Percentiles rank a stretch among this genome's conserved stretches.
Evolutionary conservation across 2,888 invertebrate genomes (phyloP).

Genomic region (Eumerus sabulonum): DNA sequence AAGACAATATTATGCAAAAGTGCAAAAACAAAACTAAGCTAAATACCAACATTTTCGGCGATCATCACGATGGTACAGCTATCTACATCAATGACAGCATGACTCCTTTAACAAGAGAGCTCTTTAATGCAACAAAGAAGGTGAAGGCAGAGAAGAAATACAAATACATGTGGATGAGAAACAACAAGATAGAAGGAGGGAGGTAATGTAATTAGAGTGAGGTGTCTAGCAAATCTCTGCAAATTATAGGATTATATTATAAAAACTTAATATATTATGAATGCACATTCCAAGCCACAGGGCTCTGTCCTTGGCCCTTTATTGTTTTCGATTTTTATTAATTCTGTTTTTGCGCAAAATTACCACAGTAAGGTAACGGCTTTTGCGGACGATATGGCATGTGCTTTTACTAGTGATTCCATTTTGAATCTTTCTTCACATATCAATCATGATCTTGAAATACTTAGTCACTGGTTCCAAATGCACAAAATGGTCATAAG

Average conservation of each 20-base stretch:
- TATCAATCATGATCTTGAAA: too few relatives aligned
- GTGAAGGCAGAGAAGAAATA: not conserved
- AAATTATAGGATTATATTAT: not conserved
- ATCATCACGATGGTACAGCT: slow-evolving; percentile 18
- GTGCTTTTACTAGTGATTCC: too few relatives aligned
- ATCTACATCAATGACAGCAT: slow-evolving; percentile 30
- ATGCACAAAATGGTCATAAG: too few relatives aligned
- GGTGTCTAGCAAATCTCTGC: slow-evolving; percentile 14
- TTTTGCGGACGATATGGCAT: too few relatives aligned
- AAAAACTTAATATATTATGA: not conserved
- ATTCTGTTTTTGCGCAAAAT: too few relatives aligned
- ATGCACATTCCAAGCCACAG: not conserved
- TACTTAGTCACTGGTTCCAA: too few relatives aligned
- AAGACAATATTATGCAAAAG: slow-evolving; percentile 11
- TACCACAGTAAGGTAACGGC: too few relatives aligned
- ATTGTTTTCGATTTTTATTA: too few relatives aligned
- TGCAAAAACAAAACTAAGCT: slow-evolving; percentile 8
- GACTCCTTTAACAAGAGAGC: slow-evolving; percentile 19
- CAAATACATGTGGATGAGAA: slow-evolving; percentile 25
- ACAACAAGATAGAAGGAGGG: slow-evolving; percentile 29
- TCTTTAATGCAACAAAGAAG: slow-evolving; percentile 20
- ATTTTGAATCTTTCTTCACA: too few relatives aligned
- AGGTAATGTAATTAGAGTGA: slow-evolving; percentile 16
- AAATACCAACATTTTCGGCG: slow-evolving; percentile 11
- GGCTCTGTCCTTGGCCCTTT: not conserved